These are phyloP conservation scores for Stichopus chloronotus DNA, from an alignment of 35 echinoderm and acorn worm species.

Conservation along the genomic window DNA sequence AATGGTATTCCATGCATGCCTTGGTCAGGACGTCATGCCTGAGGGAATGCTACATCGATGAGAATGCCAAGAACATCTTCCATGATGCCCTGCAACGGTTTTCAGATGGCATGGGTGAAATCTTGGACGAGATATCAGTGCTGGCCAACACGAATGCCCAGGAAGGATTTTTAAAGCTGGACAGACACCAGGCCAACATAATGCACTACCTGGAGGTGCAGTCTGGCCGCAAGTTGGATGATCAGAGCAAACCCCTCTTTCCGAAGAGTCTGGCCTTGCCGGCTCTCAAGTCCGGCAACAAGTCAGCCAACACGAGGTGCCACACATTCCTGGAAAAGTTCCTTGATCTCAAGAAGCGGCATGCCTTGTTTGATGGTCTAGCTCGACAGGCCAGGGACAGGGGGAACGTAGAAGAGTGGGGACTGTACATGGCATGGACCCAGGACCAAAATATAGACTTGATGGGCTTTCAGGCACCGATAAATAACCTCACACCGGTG, in stretches of 20 bases:
- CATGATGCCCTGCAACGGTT: conserved; percentile 45
- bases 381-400: not conserved
- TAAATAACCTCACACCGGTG: conserved; percentile 21
- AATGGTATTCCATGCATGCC: conserved; percentile 59
- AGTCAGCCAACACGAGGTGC: not conserved
- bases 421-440: conserved; percentile 42
- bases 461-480: not conserved
- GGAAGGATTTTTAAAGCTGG: conserved; percentile 35
- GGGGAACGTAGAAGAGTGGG: conserved; percentile 17
- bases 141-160: conserved; percentile 33
- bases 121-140: conserved; percentile 39
- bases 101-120: not conserved
- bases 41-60: not conserved
- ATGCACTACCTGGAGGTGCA: conserved; percentile 51
- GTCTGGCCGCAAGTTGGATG: conserved; percentile 38
- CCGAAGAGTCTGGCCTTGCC: conserved; percentile 17
- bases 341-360: conserved; percentile 4
- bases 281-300: not conserved
- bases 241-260: conserved; percentile 40
- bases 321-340: conserved; percentile 52
- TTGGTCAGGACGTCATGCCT: conserved; percentile 40
- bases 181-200: conserved; percentile 42
- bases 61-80: conserved; percentile 51
- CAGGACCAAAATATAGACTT: conserved; percentile 50
- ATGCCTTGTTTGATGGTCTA: not conserved